A percentile compares a stretch with the other conserved stretches of the same genome.
These are phyloP conservation scores for Stegodyphus mimosarum DNA, from an alignment of 1,140 invertebrate species.

Conservation along the genomic window DNA sequence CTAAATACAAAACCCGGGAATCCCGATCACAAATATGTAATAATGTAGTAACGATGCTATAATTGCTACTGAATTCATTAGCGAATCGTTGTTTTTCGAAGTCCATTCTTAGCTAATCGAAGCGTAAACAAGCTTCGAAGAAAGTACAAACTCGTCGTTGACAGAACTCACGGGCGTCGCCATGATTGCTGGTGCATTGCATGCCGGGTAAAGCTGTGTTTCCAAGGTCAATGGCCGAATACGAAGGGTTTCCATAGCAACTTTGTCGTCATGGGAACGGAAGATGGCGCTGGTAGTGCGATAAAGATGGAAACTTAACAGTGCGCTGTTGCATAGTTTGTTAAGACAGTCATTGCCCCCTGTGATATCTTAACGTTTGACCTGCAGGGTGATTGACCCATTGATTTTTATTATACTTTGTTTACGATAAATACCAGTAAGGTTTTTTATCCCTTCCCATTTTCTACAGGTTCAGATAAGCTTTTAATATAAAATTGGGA, in stretches of 20 bases:
- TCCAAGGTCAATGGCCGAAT: slow-evolving; percentile 59
- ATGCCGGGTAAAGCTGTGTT: slow-evolving; percentile 23
- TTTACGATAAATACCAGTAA: background rate
- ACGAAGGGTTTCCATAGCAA: slow-evolving; percentile 52
- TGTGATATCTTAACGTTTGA: slow-evolving; percentile 15
- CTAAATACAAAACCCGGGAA: background rate
- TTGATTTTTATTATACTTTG: slow-evolving; percentile 19
- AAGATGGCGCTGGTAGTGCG: slow-evolving; percentile 45
- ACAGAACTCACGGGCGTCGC: slow-evolving; percentile 26
- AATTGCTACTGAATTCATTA: background rate
- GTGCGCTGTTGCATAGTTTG: slow-evolving; percentile 20
- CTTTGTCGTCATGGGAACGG: slow-evolving; percentile 20
- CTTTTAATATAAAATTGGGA: too few relatives aligned
- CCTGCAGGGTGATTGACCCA: slow-evolving; percentile 55
- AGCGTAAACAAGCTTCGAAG: too few relatives aligned
- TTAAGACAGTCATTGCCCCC: slow-evolving; percentile 39
- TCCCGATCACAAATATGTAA: background rate
- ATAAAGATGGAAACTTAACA: slow-evolving; percentile 5
- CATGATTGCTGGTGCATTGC: slow-evolving; percentile 16
- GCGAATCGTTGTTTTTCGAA: background rate
- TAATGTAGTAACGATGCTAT: background rate
- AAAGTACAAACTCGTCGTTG: background rate
- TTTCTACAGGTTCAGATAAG: too few relatives aligned
- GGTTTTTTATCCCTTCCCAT: background rate
- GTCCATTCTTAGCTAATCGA: background rate